Evolutionary conservation across 1,140 invertebrate genomes (phyloP).

Genomic region (Drosophila bifasciata): DNA sequence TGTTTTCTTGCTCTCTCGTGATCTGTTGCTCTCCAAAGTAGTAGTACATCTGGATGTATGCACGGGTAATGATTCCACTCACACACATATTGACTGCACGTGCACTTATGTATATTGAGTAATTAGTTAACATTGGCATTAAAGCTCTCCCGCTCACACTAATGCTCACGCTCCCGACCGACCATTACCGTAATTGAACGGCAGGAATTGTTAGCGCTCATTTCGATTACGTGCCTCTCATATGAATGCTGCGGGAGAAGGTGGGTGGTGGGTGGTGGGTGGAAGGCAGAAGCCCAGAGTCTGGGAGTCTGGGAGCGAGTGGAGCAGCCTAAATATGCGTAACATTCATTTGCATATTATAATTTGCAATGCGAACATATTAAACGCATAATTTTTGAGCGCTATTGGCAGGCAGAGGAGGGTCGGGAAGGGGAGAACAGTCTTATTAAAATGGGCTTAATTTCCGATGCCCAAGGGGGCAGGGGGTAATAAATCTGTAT

Average conservation of each 20-base stretch:
- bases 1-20: too few relatives aligned
- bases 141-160: conserved; percentile 3
- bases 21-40: too few relatives aligned
- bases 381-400: conserved; percentile 66
- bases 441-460: conserved; percentile 75
- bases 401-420: conserved; percentile 11
- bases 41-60: too few relatives aligned
- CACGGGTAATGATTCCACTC: too few relatives aligned
- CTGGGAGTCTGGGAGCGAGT: not conserved
- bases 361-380: conserved; percentile 62
- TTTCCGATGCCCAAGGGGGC: conserved; percentile 53
- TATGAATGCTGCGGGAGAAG: conserved; percentile 25
- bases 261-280: too few relatives aligned
- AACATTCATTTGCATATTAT: conserved; percentile 72
- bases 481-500: conserved; percentile 51
- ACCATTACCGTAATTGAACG: conserved; percentile 67
- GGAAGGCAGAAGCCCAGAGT: not conserved
- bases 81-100: too few relatives aligned
- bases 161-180: not conserved
- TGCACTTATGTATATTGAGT: conserved; percentile 42
- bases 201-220: conserved; percentile 41
- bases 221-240: conserved; percentile 63
- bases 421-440: not conserved
- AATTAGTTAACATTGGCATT: conserved; percentile 70
- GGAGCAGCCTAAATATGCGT: conserved; percentile 42